Base-by-base conservation (phyloP, 2,888 invertebrate genomes). In the Athalia circularis region DNA sequence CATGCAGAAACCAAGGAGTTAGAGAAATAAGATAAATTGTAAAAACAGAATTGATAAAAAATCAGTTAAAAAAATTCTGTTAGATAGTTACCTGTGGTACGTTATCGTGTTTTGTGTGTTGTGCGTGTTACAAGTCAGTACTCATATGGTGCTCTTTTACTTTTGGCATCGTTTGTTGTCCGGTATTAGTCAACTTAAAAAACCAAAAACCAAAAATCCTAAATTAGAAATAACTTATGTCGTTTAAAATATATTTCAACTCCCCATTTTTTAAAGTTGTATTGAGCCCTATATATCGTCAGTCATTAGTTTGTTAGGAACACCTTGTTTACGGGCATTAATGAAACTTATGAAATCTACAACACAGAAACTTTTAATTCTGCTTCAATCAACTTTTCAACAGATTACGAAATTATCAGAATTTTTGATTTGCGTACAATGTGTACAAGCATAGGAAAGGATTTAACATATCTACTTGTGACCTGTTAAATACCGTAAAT, bases 131-230 rank as follows among this genome's bases (percentile, higher is more conserved):
- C 89, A 89, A 90, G 87, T 89, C 89, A 88, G 89, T 89, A 88
- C 88, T 87, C 87, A 87, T 88, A 87, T 89, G 88, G 86, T 88
- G 86, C 87, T 89, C 88, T 89, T 88, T 89, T 85, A 88, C 87
- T 86, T 86, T 89, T 87, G 88, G 87, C 89, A 87, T 86, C 87
- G 87, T 85, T 84, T 88, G 87, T 86, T 88, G 88, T 88, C 89
- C 89, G 85, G 88, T 89, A 89, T 88, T 89, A 89, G 89, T 89
- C 89, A 90, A 90, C 89, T 90, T 90, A 89, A 89, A 90, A 88
- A 88, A 87, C 84, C 80, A 88, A 88, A 88, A 88, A 85, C 85
- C 81, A 85, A 87, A 80, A 85, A 81, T 84, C 80, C 82, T 82
- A 82, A 87, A 85, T 84, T 74, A 78, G 78, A 77, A 29, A 72